Evolutionary conservation across 2,888 invertebrate species (phyloP).

Genomic region (Acrobasis consociella): DNA sequence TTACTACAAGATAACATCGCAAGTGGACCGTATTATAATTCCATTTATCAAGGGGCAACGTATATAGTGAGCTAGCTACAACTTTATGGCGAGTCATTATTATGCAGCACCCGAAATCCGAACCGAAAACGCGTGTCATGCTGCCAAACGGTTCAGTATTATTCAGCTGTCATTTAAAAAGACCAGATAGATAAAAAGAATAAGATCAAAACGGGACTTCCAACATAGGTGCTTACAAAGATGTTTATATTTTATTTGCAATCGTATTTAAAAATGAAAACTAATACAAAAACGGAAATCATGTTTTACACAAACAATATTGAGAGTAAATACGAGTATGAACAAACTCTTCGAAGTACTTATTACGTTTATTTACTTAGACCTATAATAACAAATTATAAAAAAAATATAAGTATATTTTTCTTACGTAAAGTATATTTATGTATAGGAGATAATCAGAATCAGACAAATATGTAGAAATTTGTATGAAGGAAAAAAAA

Average conservation of each 20-base stretch:
- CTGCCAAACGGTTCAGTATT: conserved; percentile 1
- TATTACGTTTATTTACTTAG: too few species aligned
- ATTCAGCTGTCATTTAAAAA: neutral
- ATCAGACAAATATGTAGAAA: too few species aligned
- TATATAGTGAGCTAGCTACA: neutral
- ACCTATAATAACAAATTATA: too few species aligned
- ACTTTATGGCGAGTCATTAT: neutral
- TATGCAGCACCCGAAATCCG: neutral
- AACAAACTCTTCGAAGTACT: too few species aligned
- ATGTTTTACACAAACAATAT: too few species aligned
- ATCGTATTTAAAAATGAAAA: too few species aligned
- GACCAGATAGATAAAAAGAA: neutral
- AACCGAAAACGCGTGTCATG: neutral
- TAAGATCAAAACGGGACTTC: neutral
- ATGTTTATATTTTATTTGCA: neutral
- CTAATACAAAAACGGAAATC: too few species aligned
- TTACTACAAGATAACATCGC: conserved; percentile 2
- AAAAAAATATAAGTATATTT: too few species aligned
- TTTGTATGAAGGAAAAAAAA: too few species aligned
- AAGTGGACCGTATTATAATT: neutral
- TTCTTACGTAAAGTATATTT: too few species aligned
- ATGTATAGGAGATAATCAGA: neutral
- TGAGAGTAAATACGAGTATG: too few species aligned
- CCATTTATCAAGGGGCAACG: neutral
- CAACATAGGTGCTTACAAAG: neutral